phyloP scores from a whole-genome alignment of 2,113 vertebrate species.

The Circaetus gallicus region DNA sequence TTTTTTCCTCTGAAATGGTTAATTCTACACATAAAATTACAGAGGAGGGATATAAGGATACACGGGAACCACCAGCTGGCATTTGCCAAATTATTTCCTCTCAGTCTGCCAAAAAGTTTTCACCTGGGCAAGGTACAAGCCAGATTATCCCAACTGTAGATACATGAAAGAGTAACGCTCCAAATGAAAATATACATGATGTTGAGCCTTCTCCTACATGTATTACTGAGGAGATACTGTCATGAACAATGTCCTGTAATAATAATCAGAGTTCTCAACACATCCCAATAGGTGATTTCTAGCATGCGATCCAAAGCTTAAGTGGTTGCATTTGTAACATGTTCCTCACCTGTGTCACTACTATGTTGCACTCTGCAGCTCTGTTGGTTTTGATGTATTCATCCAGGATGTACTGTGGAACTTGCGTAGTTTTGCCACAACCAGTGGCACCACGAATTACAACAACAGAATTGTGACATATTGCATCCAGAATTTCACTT shows the following conservation, averaged over 20 bases:
- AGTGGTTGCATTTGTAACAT: not conserved
- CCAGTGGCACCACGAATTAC: slow-evolving; percentile 94
- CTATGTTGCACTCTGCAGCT: slow-evolving; percentile 90
- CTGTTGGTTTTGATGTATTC: slow-evolving; percentile 75
- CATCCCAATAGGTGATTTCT: not conserved
- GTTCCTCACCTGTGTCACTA: slow-evolving; percentile 91
- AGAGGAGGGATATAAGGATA: not conserved
- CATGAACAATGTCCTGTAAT: not conserved
- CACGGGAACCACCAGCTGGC: not conserved
- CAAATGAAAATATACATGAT: not conserved
- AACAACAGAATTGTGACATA: slow-evolving; percentile 82
- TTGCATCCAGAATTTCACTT: slow-evolving; percentile 79
- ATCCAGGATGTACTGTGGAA: slow-evolving; percentile 95
- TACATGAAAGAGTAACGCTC: not conserved
- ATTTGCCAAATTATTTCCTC: not conserved
- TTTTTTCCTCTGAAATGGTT: not conserved
- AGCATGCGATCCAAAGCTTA: fast-evolving
- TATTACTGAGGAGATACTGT: not conserved
- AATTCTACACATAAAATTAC: not conserved
- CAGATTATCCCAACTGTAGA: not conserved
- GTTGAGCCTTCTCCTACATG: not conserved
- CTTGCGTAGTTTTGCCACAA: slow-evolving; percentile 97
- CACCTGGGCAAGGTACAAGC: not conserved
- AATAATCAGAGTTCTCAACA: not conserved
- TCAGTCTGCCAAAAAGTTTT: not conserved